Conservation (phyloP, 2,797 vertebrate genomes). For the Enteromius thamalakanensis region DNA sequence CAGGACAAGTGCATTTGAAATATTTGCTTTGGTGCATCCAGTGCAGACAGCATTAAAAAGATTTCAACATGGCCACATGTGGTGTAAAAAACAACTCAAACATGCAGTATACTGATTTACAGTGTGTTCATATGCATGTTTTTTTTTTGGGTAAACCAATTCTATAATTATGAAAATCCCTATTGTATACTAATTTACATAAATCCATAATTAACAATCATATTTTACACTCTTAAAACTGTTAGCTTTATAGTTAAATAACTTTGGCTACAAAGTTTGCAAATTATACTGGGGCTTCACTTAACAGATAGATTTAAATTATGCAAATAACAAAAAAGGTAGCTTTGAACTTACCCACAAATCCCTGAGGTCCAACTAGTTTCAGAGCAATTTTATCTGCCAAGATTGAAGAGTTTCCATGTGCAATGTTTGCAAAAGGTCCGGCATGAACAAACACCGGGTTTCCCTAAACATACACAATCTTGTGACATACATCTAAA, state of each 20-base stretch:
- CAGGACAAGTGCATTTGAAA: background rate
- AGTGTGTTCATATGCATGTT: background rate
- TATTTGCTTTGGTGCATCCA: background rate
- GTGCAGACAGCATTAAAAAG: background rate
- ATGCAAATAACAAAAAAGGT: background rate
- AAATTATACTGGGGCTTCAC: background rate
- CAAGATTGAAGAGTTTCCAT: constrained; percentile 98
- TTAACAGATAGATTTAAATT: background rate
- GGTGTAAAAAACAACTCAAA: background rate
- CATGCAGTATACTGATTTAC: background rate
- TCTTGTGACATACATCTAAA: background rate
- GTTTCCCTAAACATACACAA: constrained; percentile 79
- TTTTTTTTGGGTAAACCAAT: background rate
- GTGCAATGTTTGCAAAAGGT: constrained; percentile 98
- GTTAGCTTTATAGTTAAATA: background rate
- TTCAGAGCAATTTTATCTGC: constrained; percentile 98
- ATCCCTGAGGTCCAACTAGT: constrained; percentile 92
- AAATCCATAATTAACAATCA: background rate
- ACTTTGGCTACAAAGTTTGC: too few species aligned
- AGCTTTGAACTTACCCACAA: constrained; percentile 84
- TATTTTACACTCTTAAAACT: background rate
- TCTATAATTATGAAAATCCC: background rate
- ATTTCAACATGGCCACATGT: background rate
- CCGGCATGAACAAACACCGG: constrained; percentile 98
- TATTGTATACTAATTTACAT: background rate